phyloP scores from a whole-genome alignment of 1,140 invertebrate species.

The Euwallacea fornicatus region DNA sequence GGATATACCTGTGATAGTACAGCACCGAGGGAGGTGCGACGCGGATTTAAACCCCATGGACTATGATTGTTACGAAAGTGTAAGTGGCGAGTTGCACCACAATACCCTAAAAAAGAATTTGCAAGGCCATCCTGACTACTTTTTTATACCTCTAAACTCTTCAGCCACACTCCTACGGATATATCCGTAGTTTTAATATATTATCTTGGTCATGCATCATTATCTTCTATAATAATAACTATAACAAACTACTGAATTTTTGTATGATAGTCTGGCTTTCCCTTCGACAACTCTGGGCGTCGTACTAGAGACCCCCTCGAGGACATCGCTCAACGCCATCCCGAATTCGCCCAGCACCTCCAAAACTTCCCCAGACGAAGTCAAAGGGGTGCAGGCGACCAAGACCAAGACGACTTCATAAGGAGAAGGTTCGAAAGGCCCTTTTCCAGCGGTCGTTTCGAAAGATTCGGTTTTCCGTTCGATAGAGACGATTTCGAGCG shows the following conservation, averaged over 20 bases:
- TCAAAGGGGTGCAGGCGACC: slow-evolving; percentile 44
- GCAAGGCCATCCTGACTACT: too few relatives aligned
- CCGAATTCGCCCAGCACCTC: slow-evolving; percentile 64
- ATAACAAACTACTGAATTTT: too few relatives aligned
- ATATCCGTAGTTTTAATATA: not conserved
- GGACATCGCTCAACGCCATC: slow-evolving; percentile 61
- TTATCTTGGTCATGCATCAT: not conserved
- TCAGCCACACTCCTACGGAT: too few relatives aligned
- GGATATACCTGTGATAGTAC: slow-evolving; percentile 36
- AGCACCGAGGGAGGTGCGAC: slow-evolving; percentile 18
- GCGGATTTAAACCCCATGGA: slow-evolving; percentile 33
- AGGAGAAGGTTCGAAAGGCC: slow-evolving; percentile 46
- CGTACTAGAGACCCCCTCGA: slow-evolving; percentile 58
- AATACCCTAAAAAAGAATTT: too few relatives aligned
- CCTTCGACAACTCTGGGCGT: slow-evolving; percentile 62
- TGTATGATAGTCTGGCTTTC: slow-evolving; percentile 62
- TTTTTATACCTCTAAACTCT: too few relatives aligned
- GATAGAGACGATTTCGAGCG: slow-evolving; percentile 51
- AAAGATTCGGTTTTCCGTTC: slow-evolving; percentile 59
- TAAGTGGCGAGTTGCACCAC: not conserved
- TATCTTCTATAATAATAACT: too few relatives aligned
- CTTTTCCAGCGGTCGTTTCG: slow-evolving; percentile 53
- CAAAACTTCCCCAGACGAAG: slow-evolving; percentile 54
- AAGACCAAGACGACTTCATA: slow-evolving; percentile 43
- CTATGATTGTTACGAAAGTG: slow-evolving; percentile 16